Evolutionary conservation across 2,888 invertebrate species (phyloP).

Genomic region (Argyresthia goedartella): DNA sequence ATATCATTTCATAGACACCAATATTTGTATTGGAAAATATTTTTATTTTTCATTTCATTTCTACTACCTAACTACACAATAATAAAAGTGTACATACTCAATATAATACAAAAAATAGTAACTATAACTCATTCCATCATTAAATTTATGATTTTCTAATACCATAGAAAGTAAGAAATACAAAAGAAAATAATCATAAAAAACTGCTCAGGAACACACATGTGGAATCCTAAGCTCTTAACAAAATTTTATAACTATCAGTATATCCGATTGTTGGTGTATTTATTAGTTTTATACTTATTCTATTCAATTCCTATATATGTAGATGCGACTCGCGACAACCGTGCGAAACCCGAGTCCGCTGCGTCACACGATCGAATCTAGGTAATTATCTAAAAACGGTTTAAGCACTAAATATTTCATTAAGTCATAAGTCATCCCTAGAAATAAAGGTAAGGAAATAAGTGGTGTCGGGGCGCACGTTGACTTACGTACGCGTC

Average conservation of each 20-base stretch:
- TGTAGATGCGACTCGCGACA: constrained; percentile 39
- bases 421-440: constrained; percentile 23
- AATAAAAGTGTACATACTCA: constrained; percentile 49
- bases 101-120: constrained; percentile 40
- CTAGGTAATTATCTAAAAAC: background rate
- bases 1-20: no score
- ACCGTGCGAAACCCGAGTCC: background rate
- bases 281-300: constrained; percentile 38
- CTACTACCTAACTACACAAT: constrained; percentile 43
- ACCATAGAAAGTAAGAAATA: constrained; percentile 23
- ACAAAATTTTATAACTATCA: constrained; percentile 43
- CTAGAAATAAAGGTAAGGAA: background rate
- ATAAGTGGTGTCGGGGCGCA: background rate
- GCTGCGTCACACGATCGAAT: background rate
- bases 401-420: constrained; percentile 28
- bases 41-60: no score
- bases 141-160: constrained; percentile 41
- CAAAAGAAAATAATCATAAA: constrained; percentile 37
- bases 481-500: background rate
- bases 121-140: constrained; percentile 42
- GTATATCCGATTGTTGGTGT: constrained; percentile 49
- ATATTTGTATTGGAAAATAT: no score
- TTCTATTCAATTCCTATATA: constrained; percentile 66
- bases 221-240: constrained; percentile 52
- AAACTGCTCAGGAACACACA: constrained; percentile 48